These are phyloP conservation scores for Poecilia picta DNA, from an alignment of 2,797 vertebrate species.

Conservation along the genomic window DNA sequence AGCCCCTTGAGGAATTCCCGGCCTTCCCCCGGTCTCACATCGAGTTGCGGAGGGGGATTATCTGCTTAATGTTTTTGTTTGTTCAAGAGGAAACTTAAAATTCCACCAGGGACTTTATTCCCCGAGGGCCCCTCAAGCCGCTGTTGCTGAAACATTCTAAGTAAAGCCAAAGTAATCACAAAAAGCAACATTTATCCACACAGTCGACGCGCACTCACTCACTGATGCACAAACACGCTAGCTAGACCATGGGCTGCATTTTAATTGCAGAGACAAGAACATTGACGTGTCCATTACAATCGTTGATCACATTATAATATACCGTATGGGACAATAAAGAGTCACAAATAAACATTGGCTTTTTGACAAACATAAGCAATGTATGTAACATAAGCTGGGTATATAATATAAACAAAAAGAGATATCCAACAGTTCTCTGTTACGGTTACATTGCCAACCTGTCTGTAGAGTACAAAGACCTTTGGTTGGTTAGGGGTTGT, in stretches of 20 bases:
- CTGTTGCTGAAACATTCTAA: slow-evolving; percentile 11
- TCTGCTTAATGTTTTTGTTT: slow-evolving; percentile 13
- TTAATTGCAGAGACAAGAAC: slow-evolving; percentile 63
- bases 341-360: slow-evolving; percentile 63
- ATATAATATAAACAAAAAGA: slow-evolving; percentile 21
- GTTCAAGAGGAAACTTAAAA: slow-evolving; percentile 14
- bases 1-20: not conserved
- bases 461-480: slow-evolving; percentile 53
- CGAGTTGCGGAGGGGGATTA: rapidly evolving
- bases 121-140: not conserved
- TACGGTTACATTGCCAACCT: slow-evolving; percentile 21
- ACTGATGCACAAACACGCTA: slow-evolving; percentile 23
- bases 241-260: slow-evolving; percentile 43
- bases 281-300: slow-evolving; percentile 56
- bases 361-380: slow-evolving; percentile 53
- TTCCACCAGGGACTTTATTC: slow-evolving; percentile 22
- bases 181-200: not conserved
- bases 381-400: slow-evolving; percentile 16
- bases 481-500: slow-evolving; percentile 54
- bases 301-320: slow-evolving; percentile 56
- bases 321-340: slow-evolving; percentile 53
- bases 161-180: not conserved
- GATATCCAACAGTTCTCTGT: slow-evolving; percentile 30
- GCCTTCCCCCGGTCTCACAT: not conserved
- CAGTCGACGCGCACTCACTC: not conserved